These are phyloP conservation scores for Ophion ventricosus DNA, from an alignment of 2,888 invertebrate genomes.

Conservation along the genomic window DNA sequence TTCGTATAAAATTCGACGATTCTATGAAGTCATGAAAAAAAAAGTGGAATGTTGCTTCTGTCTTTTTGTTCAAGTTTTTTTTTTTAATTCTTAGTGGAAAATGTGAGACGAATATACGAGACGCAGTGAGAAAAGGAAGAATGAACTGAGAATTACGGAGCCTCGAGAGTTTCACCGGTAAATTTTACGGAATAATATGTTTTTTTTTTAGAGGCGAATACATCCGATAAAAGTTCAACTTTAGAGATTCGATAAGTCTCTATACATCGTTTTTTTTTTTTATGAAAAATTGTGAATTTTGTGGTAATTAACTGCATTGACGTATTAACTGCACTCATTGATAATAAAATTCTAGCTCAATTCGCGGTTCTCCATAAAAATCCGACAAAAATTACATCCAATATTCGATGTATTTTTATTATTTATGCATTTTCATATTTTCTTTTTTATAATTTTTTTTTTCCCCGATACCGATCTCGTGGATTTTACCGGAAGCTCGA, in stretches of 20 bases:
- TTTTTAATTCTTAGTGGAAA: not conserved
- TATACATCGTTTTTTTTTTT: not conserved
- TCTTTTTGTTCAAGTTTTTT: constrained; percentile 19
- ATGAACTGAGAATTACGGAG: not conserved
- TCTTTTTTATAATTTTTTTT: no score
- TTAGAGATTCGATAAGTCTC: no score
- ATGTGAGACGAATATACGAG: constrained; percentile 1
- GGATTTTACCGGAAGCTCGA: no score
- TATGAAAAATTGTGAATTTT: constrained; percentile 6
- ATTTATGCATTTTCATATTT: no score
- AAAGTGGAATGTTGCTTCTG: constrained; percentile 48
- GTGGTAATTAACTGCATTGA: not conserved
- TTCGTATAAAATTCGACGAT: constrained; percentile 50
- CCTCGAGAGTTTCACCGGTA: not conserved
- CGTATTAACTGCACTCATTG: not conserved
- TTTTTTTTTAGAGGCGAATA: not conserved
- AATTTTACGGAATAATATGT: not conserved
- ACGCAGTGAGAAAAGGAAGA: constrained; percentile 13
- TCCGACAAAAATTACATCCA: not conserved
- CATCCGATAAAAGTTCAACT: not conserved
- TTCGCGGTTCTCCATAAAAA: not conserved
- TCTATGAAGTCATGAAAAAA: constrained; percentile 40
- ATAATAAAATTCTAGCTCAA: not conserved
- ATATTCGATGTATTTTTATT: no score
- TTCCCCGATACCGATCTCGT: no score